These are phyloP conservation scores for Actinopyga echinites DNA, from an alignment of 53 echinoderm and acorn worm species.

Conservation along the genomic window DNA sequence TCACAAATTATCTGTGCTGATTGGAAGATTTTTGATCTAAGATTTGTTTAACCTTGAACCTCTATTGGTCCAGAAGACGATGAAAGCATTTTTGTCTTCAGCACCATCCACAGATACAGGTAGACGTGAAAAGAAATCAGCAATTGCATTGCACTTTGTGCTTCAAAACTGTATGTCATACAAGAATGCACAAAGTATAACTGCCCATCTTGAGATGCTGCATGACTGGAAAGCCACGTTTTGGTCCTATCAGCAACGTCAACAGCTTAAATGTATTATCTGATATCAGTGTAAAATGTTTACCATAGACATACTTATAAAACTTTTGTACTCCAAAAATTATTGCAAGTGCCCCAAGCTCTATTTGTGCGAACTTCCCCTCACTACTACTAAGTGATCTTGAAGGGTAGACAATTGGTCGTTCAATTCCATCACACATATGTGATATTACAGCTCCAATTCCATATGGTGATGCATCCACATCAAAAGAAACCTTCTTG, in stretches of 20 bases:
- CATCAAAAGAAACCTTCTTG: no score
- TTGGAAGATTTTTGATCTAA: no score
- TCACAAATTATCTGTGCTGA: not conserved
- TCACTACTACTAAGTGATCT: no score
- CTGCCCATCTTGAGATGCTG: conserved; percentile 17
- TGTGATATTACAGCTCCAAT: not conserved
- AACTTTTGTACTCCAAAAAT: no score
- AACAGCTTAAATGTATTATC: conserved; percentile 18
- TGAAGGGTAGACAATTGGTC: not conserved
- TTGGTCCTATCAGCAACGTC: conserved; percentile 3
- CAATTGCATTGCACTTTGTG: no score
- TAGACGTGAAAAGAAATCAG: conserved; percentile 10
- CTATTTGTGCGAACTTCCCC: conserved; percentile 1
- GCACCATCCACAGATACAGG: not conserved
- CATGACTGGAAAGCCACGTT: no score
- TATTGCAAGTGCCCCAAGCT: conserved; percentile 4
- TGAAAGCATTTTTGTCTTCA: not conserved
- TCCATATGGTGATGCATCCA: no score
- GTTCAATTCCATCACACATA: not conserved
- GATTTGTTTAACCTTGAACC: not conserved
- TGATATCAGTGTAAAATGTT: not conserved
- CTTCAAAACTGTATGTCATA: not conserved
- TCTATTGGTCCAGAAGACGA: not conserved
- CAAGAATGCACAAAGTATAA: not conserved
- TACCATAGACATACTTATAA: no score